Percentiles rank a stretch among this genome's conserved stretches.
These are phyloP conservation scores for Calameuta idolon DNA, from an alignment of 2,888 invertebrate genomes.

Conservation along the genomic window DNA sequence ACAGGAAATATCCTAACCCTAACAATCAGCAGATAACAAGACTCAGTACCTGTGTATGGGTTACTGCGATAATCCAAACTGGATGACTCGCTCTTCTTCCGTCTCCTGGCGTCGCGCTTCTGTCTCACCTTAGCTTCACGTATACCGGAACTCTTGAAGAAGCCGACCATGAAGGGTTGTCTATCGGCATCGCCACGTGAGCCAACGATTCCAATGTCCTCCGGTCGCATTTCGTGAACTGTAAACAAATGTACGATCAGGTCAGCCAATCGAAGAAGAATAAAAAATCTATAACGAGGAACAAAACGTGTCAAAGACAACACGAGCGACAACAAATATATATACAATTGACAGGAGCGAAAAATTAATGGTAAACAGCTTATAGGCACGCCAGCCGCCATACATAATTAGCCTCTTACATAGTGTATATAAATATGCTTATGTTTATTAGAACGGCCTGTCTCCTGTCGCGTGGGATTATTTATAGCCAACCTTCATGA, in stretches of 20 bases:
- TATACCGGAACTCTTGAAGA: conserved; percentile 77
- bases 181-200: conserved; percentile 82
- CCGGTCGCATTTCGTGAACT: conserved; percentile 86
- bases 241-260: conserved; percentile 33
- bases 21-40: background rate
- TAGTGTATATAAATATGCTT: conserved; percentile 27
- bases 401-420: conserved; percentile 24
- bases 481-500: conserved; percentile 64
- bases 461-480: conserved; percentile 46
- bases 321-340: background rate
- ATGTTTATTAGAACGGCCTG: conserved; percentile 52
- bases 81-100: conserved; percentile 67
- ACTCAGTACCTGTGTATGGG: conserved; percentile 69
- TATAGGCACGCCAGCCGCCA: background rate
- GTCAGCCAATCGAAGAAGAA: background rate
- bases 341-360: background rate
- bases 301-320: background rate
- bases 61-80: conserved; percentile 70
- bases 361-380: background rate
- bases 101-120: conserved; percentile 71
- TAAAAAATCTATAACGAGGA: background rate
- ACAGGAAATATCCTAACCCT: background rate
- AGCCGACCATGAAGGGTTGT: conserved; percentile 94
- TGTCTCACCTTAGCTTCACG: conserved; percentile 71
- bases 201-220: conserved; percentile 86